phyloP scores from a whole-genome alignment of 2,888 invertebrate species.

The Melieria crassipennis region DNA sequence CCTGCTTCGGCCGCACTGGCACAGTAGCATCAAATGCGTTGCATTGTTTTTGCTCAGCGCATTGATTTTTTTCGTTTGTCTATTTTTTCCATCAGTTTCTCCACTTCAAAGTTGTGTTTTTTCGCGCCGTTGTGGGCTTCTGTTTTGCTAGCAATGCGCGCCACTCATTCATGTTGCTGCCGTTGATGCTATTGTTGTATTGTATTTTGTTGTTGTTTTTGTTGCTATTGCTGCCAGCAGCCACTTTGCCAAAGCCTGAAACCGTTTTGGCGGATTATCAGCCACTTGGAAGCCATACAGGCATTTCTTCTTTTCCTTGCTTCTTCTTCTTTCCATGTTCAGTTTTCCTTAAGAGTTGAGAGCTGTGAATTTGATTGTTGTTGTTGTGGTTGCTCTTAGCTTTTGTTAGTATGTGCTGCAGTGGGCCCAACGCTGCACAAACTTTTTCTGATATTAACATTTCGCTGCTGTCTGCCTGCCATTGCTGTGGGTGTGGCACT shows the following conservation, averaged over 20 bases:
- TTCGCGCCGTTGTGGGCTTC: no score
- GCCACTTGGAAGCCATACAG: not conserved
- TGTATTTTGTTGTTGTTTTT: no score
- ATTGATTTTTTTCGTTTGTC: no score
- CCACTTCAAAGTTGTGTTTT: no score
- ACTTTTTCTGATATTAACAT: slow-evolving; percentile 18
- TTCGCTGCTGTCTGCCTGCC: slow-evolving; percentile 12
- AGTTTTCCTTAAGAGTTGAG: no score
- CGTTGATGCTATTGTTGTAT: no score
- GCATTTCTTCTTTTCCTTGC: not conserved
- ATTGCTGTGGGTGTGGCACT: slow-evolving; percentile 30
- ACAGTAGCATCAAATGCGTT: slow-evolving; percentile 29
- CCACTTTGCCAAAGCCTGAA: not conserved
- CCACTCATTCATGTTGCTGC: no score
- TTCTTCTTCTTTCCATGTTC: not conserved
- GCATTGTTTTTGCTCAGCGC: no score
- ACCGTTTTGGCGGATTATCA: not conserved
- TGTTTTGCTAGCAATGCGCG: no score
- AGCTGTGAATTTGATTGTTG: not conserved
- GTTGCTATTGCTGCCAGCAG: not conserved
- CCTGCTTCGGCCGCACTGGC: slow-evolving; percentile 22
- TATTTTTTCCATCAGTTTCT: no score
- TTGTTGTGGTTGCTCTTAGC: not conserved
- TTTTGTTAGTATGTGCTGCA: not conserved
- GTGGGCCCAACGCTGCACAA: not conserved